Base-by-base conservation (phyloP, 1,140 invertebrate genomes). In the Oncopodura yosiiana region DNA sequence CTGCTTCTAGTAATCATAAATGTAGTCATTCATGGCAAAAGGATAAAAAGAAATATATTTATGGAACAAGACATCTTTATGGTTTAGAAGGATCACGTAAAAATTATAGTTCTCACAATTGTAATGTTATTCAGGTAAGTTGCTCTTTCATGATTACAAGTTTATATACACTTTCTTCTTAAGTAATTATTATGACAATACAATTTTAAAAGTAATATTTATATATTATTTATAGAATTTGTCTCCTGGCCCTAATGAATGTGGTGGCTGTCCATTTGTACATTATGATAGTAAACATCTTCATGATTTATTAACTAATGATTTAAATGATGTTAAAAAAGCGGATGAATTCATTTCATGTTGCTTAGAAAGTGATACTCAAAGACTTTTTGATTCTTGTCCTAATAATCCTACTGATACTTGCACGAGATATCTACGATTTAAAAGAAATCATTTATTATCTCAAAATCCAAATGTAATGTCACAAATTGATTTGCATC, bases 21-120 rank as follows among this genome's bases (percentile, higher is more conserved):
- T 83, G 81, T 61, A 69, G 67, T 27, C 82, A 83, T 55, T 72
- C 69, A 53, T 84, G 81, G 83, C 72, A 77, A 53, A 74, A 74
- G 42, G 75, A 79, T 69, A 74, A 77, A 46, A 75, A 72, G 36
- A 78, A 79, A 65, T 83, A 79, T 69, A 65, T 78, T 3, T 84
- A 84, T 69, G 80, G 80, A 48, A 82, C 84, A 53, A 72, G 79
- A 53, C 83, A 84, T 67, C 69, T 83, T 65, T 85, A 83, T 72
- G 82, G 82, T 2, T 69, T 83, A 34, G 81, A 83, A 71, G 82
- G 83, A n/a, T 69, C 72, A 5, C 70, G 72, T 54, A 79, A 72
- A 63, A 75, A 75, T 65, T 84, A 84, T 53, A 69, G 66, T 34
- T 75, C 75, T 23, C 75, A 76, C 46, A 71, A 65, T 54, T 83